Evolutionary conservation across 2,113 vertebrate genomes (phyloP), one percentile per base, ranked within the genome.

Genomic region (Hippocampus comes): DNA sequence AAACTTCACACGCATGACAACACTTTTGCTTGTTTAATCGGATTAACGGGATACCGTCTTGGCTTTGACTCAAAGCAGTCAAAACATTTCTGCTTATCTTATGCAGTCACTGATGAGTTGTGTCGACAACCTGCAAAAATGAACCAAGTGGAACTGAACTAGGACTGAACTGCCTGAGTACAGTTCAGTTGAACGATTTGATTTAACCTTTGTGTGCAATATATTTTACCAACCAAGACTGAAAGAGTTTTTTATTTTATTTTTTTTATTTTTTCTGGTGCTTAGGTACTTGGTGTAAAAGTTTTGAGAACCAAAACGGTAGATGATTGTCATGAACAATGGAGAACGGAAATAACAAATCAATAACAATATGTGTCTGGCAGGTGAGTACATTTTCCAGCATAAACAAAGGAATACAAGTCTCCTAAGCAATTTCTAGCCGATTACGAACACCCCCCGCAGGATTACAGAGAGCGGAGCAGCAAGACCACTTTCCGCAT

Each of bases 401-500:
- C 34, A 63, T 41, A 63, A 41, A 42, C 30, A 63, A 63, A 63
- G 10, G 20, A 42, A 38, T 41, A 63, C 10, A 42, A 63, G 18
- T 42, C 38, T 42, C 42, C 20, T 2, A 5, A 64, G 38, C 63
- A 64, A 64, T 64, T 20, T 64, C 20, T 21, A 10, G 38, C 34
- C 20, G 12, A 42, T 41, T 64, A 41, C 20, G 9, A 42, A 42
- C 30, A 38, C 17, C 34, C 34, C 34, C 61, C 23, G 61, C 25
- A 63, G 68, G 66, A 18, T 41, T 0, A 0, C 61, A 65, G 55
- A 30, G 27, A 64, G 63, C 69, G 10, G 20, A 79, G 23, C 69
- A 60, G 46, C 1, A 9, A 63, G 65, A 63, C 72, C 57, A 27
- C 63, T 71, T 43, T 41, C 63, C 67, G 42, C 68, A 64, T 77